These are phyloP conservation scores for Lepidochitona cinerea DNA, from an alignment of 2,888 invertebrate genomes.

Conservation along the genomic window DNA sequence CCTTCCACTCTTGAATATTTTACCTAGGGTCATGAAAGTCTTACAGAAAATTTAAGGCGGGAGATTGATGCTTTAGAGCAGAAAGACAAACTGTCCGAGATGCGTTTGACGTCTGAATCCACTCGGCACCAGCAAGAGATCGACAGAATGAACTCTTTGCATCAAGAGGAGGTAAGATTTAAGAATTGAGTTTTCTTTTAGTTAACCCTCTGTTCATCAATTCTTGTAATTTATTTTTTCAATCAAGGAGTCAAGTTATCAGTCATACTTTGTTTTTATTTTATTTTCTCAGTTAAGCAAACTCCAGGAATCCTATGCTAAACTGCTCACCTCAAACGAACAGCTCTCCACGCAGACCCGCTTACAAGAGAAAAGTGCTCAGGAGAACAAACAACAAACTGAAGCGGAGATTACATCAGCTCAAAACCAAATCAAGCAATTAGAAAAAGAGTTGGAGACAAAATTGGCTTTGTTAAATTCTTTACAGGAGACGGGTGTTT, in stretches of 20 bases:
- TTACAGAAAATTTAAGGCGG: not conserved
- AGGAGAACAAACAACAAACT: slow-evolving; percentile 39
- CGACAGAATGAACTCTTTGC: not conserved
- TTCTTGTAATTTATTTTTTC: not conserved
- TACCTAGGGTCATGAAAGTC: no score
- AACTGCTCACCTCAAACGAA: slow-evolving; percentile 39
- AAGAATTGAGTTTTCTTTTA: not conserved
- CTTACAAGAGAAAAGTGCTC: slow-evolving; percentile 7
- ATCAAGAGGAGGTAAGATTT: not conserved
- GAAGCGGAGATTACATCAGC: slow-evolving; percentile 42
- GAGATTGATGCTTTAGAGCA: not conserved
- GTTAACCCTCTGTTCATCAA: not conserved
- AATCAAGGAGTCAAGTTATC: not conserved
- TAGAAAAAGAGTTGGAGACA: slow-evolving; percentile 47
- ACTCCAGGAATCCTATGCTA: slow-evolving; percentile 41
- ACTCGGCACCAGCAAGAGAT: not conserved
- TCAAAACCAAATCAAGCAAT: slow-evolving; percentile 43
- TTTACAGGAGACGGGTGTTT: slow-evolving; percentile 52
- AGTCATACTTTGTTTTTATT: not conserved
- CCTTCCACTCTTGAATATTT: no score
- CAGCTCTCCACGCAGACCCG: slow-evolving; percentile 37
- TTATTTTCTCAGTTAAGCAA: slow-evolving; percentile 23
- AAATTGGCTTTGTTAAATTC: slow-evolving; percentile 43
- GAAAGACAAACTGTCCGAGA: not conserved
- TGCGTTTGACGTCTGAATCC: not conserved